phyloP scores from a whole-genome alignment of 2,797 vertebrate species.

The Phalanger gymnotis region DNA sequence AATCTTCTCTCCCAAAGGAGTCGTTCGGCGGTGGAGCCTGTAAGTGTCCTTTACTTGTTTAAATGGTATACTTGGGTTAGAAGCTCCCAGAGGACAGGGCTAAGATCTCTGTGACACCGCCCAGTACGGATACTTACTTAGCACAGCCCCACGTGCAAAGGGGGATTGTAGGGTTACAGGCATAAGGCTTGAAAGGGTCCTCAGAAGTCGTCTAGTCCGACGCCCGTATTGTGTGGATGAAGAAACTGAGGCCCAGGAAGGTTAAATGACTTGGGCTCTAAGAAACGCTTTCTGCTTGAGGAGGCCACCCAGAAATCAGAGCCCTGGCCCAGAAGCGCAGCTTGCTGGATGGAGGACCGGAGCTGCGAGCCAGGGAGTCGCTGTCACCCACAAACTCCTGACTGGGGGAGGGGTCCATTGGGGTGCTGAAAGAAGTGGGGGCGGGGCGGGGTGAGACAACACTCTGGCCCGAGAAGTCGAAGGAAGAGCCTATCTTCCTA shows the following conservation, averaged over 20 bases:
- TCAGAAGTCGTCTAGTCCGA: not conserved
- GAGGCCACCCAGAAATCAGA: not conserved
- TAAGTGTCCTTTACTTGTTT: not conserved
- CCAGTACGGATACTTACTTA: not conserved
- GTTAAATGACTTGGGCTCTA: not conserved
- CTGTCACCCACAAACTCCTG: too few species aligned
- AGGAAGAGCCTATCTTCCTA: not conserved
- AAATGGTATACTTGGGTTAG: not conserved
- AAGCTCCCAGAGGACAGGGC: not conserved
- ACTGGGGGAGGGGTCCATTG: not conserved
- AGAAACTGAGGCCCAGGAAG: not conserved
- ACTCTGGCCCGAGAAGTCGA: not conserved
- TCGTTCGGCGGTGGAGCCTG: not conserved
- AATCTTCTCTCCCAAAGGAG: not conserved
- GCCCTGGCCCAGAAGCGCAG: not conserved
- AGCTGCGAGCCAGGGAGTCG: not conserved
- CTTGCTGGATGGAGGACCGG: not conserved
- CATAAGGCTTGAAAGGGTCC: not conserved
- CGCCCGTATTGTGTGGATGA: not conserved
- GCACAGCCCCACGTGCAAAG: not conserved
- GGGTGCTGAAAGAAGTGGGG: not conserved
- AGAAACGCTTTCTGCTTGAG: not conserved
- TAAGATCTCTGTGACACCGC: not conserved
- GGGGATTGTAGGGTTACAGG: not conserved
- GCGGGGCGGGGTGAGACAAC: not conserved